Conservation (phyloP, 1,140 invertebrate species). For the Drosophila nikananu region DNA sequence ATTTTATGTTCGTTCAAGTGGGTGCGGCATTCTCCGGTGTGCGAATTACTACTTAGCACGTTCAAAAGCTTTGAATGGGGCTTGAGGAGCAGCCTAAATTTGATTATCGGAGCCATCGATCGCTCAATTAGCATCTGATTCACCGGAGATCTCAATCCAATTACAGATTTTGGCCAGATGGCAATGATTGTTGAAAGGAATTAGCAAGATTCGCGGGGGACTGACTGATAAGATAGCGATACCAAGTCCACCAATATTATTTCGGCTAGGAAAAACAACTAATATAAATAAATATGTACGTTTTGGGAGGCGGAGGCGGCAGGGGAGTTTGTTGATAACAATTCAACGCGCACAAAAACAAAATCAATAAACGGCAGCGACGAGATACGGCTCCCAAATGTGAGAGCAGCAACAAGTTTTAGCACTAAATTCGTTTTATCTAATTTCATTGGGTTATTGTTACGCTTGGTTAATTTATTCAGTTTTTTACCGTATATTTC, state of each 20-base stretch:
- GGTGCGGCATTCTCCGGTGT: slow-evolving; percentile 27
- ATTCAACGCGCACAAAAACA: slow-evolving; percentile 33
- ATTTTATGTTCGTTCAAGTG: slow-evolving; percentile 43
- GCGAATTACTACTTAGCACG: slow-evolving; percentile 34
- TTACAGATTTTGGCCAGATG: slow-evolving; percentile 18
- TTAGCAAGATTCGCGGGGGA: slow-evolving; percentile 29
- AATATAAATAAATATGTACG: slow-evolving; percentile 13
- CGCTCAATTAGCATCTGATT: slow-evolving; percentile 39
- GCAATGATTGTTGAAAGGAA: slow-evolving; percentile 18
- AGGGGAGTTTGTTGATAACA: slow-evolving; percentile 29
- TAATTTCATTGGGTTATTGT: too few relatives aligned
- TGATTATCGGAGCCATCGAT: slow-evolving; percentile 22
- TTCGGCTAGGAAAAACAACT: slow-evolving; percentile 24
- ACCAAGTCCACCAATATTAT: slow-evolving; percentile 7
- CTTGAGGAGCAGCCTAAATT: not conserved
- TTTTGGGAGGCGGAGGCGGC: not conserved
- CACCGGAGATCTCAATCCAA: slow-evolving; percentile 23
- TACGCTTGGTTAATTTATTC: slow-evolving; percentile 32
- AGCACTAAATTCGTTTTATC: slow-evolving; percentile 19
- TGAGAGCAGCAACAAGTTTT: slow-evolving; percentile 39
- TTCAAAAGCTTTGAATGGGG: slow-evolving; percentile 2
- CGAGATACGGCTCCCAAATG: slow-evolving; percentile 10
- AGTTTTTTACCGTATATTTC: slow-evolving; percentile 18
- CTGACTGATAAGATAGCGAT: slow-evolving; percentile 26
- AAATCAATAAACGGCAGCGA: slow-evolving; percentile 47